These are phyloP conservation scores for Willisornis vidua DNA, from an alignment of 2,113 vertebrate genomes.

Conservation along the genomic window DNA sequence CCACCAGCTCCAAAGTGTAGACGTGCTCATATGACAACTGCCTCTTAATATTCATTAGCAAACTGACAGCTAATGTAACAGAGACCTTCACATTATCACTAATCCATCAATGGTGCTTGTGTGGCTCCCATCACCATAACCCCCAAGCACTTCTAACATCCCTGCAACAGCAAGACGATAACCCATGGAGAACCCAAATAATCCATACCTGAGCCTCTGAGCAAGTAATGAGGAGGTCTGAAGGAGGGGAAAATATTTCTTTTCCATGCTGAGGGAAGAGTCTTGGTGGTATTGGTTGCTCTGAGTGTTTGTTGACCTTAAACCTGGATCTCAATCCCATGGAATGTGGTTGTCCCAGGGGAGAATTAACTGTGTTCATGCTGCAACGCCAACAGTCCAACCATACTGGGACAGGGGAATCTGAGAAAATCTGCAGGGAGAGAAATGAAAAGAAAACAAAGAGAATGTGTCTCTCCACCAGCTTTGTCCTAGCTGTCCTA, in stretches of 20 bases:
- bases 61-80: not conserved
- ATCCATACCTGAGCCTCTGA: not conserved
- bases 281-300: not conserved
- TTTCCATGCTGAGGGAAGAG: not conserved
- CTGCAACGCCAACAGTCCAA: not conserved
- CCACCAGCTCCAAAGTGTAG: constrained; percentile 35
- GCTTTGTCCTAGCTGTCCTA: not conserved
- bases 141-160: not conserved
- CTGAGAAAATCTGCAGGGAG: not conserved
- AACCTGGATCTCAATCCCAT: not conserved
- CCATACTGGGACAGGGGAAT: accelerated
- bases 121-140: not conserved
- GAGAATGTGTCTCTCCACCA: not conserved
- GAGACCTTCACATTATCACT: not conserved
- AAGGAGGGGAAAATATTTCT: not conserved
- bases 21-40: constrained; percentile 37
- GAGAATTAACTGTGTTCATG: not conserved
- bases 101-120: not conserved
- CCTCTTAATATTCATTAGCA: constrained; percentile 44
- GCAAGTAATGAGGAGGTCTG: not conserved
- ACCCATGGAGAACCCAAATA: not conserved
- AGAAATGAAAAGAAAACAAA: not conserved
- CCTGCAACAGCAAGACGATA: not conserved
- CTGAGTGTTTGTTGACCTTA: not conserved
- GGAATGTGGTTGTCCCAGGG: not conserved